Evolutionary conservation across 2,113 vertebrate species (phyloP), one percentile per base, ranked within the genome.

Genomic region (Cercopithecus mona): DNA sequence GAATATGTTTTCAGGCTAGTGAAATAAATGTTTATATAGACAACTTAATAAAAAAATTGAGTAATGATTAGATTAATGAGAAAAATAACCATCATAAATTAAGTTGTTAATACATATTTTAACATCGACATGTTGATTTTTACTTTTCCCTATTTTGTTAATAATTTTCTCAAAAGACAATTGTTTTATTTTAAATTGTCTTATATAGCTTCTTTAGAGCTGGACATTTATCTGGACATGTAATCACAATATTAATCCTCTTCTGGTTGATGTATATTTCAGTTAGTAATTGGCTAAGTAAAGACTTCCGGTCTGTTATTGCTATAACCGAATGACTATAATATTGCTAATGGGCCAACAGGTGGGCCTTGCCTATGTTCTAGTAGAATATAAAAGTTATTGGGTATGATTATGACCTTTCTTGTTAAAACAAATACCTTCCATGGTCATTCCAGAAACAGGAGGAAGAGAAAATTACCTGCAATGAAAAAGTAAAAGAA

Each of bases 361-460:
- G 61, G 30, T 85, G 13, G 17, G 20, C 2, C 6, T 90, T 92
- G 95, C 32, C 35, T 52, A 66, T 30, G 30, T 45, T 85, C 27
- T 73, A 97, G 52, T 66, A 38, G 32, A 88, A 48, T 85, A 76
- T 52, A 25, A 94, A 83, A 93, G 40, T 61, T 78, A 70, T 52
- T 90, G 38, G 5, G 1, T 90, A 27, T 94, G 57, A 97, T 76
- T 45, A 84, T 80, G 66, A 64, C 11, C 20, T 96, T 96, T 23
- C 30, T 75, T 84, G 5, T 87, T 80, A 17, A 80, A 89, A 95
- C 12, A 10, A 66, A 86, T 89, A 43, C 20, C 20, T 64, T 86
- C 22, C 18, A 23, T 82, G 43, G 32, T 82, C 27, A 64, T 72
- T 8, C 38, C 17, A 50, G 32, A 85, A 88, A 95, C 10, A 92